A percentile compares a stretch with the other conserved stretches of the same genome.
phyloP scores from a whole-genome alignment of 2,888 invertebrate species.

The Selenia dentaria region DNA sequence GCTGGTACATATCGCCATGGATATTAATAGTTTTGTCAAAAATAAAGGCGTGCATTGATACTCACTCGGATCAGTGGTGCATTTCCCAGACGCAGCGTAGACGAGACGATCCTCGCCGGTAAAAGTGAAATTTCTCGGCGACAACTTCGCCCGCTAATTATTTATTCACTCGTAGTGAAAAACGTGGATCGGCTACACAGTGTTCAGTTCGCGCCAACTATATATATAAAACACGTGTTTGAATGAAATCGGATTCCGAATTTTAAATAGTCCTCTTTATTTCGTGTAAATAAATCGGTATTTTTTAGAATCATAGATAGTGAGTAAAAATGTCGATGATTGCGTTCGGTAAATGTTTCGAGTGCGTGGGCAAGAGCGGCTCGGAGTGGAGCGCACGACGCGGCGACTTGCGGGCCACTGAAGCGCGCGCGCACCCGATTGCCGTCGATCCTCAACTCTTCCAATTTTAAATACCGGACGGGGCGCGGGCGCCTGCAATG shows the following conservation, averaged over 20 bases:
- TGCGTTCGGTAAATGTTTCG: slow-evolving; percentile 65
- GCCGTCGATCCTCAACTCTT: slow-evolving; percentile 60
- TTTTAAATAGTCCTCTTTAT: slow-evolving; percentile 49
- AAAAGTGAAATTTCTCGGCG: slow-evolving; percentile 77
- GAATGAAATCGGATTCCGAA: slow-evolving; percentile 50
- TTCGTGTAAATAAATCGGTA: slow-evolving; percentile 49
- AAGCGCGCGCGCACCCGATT: slow-evolving; percentile 63
- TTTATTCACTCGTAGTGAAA: slow-evolving; percentile 74
- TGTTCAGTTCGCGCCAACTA: slow-evolving; percentile 70
- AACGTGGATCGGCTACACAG: slow-evolving; percentile 70
- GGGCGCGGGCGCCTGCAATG: slow-evolving; percentile 50
- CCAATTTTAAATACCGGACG: slow-evolving; percentile 73
- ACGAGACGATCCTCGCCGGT: slow-evolving; percentile 64
- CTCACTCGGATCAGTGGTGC: slow-evolving; percentile 66
- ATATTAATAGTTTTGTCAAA: slow-evolving; percentile 23
- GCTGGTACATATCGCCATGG: slow-evolving; percentile 5
- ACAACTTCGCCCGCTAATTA: slow-evolving; percentile 59
- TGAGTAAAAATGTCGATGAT: slow-evolving; percentile 39
- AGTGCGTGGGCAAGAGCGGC: slow-evolving; percentile 58
- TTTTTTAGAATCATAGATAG: slow-evolving; percentile 35
- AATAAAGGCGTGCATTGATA: slow-evolving; percentile 37
- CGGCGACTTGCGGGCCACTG: slow-evolving; percentile 78
- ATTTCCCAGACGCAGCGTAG: slow-evolving; percentile 63
- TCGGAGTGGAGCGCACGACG: slow-evolving; percentile 70
- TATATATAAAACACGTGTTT: slow-evolving; percentile 74